Evolutionary conservation across 2,113 vertebrate genomes (phyloP).

Genomic region (Butorides virescens): DNA sequence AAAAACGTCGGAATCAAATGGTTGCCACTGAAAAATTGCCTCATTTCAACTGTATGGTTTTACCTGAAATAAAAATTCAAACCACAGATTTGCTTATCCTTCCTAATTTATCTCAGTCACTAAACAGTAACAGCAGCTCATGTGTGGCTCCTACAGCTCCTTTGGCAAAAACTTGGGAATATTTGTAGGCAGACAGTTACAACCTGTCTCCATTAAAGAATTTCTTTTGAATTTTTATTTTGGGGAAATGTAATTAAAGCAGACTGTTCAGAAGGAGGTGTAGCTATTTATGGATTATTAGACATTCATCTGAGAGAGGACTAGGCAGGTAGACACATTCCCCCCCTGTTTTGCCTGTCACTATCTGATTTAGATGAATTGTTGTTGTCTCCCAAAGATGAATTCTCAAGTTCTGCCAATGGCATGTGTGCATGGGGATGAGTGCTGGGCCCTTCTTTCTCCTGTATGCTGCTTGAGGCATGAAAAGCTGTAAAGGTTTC

Average conservation of each 20-base stretch:
- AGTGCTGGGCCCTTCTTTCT: background rate
- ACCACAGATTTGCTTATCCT: background rate
- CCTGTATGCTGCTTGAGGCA: background rate
- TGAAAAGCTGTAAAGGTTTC: background rate
- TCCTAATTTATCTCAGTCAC: background rate
- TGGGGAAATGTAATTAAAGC: background rate
- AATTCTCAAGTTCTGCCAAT: background rate
- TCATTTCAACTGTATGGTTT: background rate
- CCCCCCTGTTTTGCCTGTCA: background rate
- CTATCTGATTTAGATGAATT: background rate
- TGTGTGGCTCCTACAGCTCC: background rate
- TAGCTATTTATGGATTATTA: background rate
- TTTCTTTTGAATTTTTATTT: background rate
- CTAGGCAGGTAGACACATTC: background rate
- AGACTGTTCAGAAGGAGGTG: background rate
- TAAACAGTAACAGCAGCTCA: background rate
- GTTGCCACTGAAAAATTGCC: background rate
- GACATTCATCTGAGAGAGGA: background rate
- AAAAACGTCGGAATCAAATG: background rate
- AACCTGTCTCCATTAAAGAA: background rate
- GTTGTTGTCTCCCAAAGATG: background rate
- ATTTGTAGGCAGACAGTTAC: background rate
- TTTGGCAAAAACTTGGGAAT: background rate
- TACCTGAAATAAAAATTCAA: background rate
- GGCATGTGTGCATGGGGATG: rapidly evolving